Evolutionary conservation across 1,140 invertebrate species (phyloP), one percentile per base, ranked within the genome.

Genomic region (Lucilia sericata): DNA sequence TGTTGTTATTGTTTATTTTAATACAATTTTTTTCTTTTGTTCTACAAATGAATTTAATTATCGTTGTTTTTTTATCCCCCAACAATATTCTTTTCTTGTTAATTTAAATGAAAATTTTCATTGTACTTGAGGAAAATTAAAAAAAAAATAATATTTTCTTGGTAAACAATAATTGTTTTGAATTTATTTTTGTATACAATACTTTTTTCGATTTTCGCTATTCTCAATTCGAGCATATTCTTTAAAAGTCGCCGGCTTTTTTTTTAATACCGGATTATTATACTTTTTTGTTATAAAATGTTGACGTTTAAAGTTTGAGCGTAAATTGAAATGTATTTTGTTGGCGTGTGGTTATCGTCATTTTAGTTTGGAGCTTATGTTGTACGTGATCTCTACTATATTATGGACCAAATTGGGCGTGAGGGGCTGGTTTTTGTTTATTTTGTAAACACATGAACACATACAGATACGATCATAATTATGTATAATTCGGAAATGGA

Each of bases 11-110:
- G 65, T 70, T 70, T 25, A 70, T n/a, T 70, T 70, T n/a, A 70
- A 70, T 70, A 25, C 19, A 70, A 70, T n/a, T 21, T 70, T 42
- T 42, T 70, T 70, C 65, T 70, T 70, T 70, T 70, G 65, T 70
- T 70, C 65, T 70, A 70, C 19, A 70, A 25, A 25, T 10, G 51
- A 55, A 55, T 55, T 55, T 55, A 55, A 55, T 55, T 55, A 30
- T 42, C 42, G 2, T 42, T 42, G 3, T 36, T 36, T 42, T 42
- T 42, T 55, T 55, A 14, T 2, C 13, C 7, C 12, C 0, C 5
- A 55, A 55, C 12, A 55, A 55, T 55, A 2, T 55, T 8, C 42
- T 42, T 42, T 42, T 2, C 42, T 7, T 42, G 25, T 55, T 55
- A 2, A 17, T 14, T 55, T 55, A 55, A 55, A 55, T n/a, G 49